A percentile compares a stretch with the other conserved stretches of the same genome.
phyloP scores from a whole-genome alignment of 1,140 invertebrate genomes.

The Apis laboriosa region DNA sequence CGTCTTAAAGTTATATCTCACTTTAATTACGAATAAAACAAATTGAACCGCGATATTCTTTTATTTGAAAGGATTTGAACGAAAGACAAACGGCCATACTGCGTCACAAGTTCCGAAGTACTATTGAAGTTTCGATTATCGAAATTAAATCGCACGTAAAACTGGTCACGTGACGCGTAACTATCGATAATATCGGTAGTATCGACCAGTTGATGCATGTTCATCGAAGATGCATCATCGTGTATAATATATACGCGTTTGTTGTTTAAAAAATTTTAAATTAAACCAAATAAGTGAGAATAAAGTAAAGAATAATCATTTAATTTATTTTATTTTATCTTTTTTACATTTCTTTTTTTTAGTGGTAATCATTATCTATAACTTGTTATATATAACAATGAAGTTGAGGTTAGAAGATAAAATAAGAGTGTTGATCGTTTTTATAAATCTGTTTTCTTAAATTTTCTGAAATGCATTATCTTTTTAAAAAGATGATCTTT shows the following conservation, averaged over 20 bases:
- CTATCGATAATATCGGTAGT: not conserved
- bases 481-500: not conserved
- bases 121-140: not conserved
- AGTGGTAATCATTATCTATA: too few relatives aligned
- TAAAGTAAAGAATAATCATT: not conserved
- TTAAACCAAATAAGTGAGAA: not conserved
- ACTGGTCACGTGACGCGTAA: not conserved
- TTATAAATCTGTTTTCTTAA: too few relatives aligned
- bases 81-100: too few relatives aligned
- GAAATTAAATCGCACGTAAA: not conserved
- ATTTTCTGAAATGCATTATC: not conserved
- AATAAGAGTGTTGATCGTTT: too few relatives aligned
- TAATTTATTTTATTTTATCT: not conserved
- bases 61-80: not conserved
- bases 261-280: too few relatives aligned
- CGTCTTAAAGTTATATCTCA: too few relatives aligned
- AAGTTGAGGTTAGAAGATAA: too few relatives aligned
- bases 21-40: not conserved
- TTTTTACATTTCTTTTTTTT: too few relatives aligned
- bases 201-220: not conserved
- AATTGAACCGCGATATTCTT: not conserved
- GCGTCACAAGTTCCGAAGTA: not conserved
- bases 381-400: too few relatives aligned
- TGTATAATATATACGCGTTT: not conserved
- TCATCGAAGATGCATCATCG: not conserved